A percentile compares a stretch with the other conserved stretches of the same genome.
These are phyloP conservation scores for Eriocheir sinensis DNA, from an alignment of 1,140 invertebrate species.

Conservation along the genomic window DNA sequence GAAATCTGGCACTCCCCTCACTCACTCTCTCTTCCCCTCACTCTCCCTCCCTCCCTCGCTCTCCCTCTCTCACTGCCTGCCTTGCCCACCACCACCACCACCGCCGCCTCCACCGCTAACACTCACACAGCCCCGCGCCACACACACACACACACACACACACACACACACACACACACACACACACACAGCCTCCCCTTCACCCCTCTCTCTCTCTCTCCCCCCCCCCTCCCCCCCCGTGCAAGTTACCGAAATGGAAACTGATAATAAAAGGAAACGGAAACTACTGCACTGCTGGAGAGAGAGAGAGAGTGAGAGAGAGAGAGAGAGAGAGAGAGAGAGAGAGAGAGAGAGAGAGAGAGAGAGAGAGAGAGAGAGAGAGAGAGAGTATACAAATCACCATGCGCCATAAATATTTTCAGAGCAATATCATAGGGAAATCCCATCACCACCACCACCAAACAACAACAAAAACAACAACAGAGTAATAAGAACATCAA, in stretches of 20 bases:
- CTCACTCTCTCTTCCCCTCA: conserved; percentile 29
- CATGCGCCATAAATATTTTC: too few species aligned
- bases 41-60: conserved; percentile 13
- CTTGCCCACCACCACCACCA: background rate
- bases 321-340: too few species aligned
- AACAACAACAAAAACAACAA: too few species aligned
- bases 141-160: background rate
- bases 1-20: background rate
- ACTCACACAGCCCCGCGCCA: too few species aligned
- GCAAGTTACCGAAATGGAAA: background rate
- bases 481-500: background rate
- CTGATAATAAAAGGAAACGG: background rate
- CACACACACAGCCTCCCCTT: background rate
- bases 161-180: background rate
- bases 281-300: background rate
- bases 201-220: too few species aligned
- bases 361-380: too few species aligned
- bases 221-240: too few species aligned
- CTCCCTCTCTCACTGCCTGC: background rate
- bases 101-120: background rate
- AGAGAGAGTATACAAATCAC: too few species aligned
- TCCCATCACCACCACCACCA: too few species aligned
- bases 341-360: too few species aligned
- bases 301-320: conserved; percentile 45
- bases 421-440: too few species aligned